These are phyloP conservation scores for Onychostoma macrolepis DNA, from an alignment of 2,113 vertebrate species.

Conservation along the genomic window DNA sequence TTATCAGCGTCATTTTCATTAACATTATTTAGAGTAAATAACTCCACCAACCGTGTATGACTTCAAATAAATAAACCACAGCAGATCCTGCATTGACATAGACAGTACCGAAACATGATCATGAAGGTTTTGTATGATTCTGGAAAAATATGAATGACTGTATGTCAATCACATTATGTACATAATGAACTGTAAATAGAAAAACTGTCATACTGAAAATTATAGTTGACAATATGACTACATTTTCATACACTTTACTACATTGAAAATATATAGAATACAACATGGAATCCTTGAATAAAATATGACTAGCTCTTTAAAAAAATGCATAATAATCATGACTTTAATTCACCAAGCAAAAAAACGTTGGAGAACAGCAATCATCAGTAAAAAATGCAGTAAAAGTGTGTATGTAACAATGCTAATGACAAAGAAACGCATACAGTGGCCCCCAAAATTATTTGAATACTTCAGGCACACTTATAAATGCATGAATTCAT, in stretches of 20 bases:
- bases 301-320: not conserved
- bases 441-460: too few species aligned
- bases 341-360: not conserved
- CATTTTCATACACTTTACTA: not conserved
- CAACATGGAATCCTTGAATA: not conserved
- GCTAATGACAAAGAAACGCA: too few species aligned
- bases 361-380: not conserved
- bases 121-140: not conserved
- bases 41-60: not conserved
- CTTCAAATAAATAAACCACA: not conserved
- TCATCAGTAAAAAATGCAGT: not conserved
- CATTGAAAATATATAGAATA: not conserved
- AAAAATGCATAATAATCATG: not conserved
- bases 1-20: not conserved
- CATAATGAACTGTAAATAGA: constrained; percentile 22
- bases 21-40: not conserved
- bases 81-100: not conserved
- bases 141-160: not conserved
- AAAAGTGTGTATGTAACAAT: too few species aligned
- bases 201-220: not conserved
- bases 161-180: not conserved
- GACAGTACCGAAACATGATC: not conserved
- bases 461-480: not conserved
- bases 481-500: not conserved
- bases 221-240: not conserved